Evolutionary conservation across 2,797 vertebrate species (phyloP), one percentile per base, ranked within the genome.

Genomic region (Sebastes glaucus): DNA sequence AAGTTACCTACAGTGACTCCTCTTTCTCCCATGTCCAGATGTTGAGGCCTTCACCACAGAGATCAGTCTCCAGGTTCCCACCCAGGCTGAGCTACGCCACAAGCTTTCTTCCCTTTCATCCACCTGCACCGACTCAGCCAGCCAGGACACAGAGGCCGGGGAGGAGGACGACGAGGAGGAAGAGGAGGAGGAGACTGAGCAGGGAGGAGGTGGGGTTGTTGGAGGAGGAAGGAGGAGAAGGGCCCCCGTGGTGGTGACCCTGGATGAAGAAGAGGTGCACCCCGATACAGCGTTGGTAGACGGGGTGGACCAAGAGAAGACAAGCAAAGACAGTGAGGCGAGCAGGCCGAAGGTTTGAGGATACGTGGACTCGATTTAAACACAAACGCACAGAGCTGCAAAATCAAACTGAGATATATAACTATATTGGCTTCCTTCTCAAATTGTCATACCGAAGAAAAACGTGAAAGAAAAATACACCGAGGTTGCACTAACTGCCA

Each of bases 31-130:
- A 98, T 98, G 94, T 62, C 96, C 96, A 0, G 97, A 97, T 0
- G 89, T 94, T 2, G 95, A 84, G 84, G 84, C 93, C 6, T 95
- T 93, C 25, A 95, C 94, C 89, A 94, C 85, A 0, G 97, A 97
- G 93, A 96, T 98, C 72, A 96, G 95, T 0, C 96, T 99, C 32
- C 96, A 96, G 93, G 97, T 98, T 63, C 97, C 98, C 9, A 95
- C 94, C 11, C 96, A 96, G 89, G 93, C 96, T 0, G 96, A 96
- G 49, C 74, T 96, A 1, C 93, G 92, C 35, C 95, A 97, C 88
- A 97, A 96, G 74, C 95, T 97, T 1, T 96, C 96, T 2, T 97
- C 96, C 0, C 92, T 96, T 11, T 96, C 96, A 0, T 96, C 97
- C 11, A 92, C 95, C 71, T 96, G 96, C 81, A 95, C 96, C 0